Percentiles rank a stretch among this genome's conserved stretches.
These are phyloP conservation scores for Bubo scandiacus DNA, from an alignment of 2,113 vertebrate species.

Conservation along the genomic window DNA sequence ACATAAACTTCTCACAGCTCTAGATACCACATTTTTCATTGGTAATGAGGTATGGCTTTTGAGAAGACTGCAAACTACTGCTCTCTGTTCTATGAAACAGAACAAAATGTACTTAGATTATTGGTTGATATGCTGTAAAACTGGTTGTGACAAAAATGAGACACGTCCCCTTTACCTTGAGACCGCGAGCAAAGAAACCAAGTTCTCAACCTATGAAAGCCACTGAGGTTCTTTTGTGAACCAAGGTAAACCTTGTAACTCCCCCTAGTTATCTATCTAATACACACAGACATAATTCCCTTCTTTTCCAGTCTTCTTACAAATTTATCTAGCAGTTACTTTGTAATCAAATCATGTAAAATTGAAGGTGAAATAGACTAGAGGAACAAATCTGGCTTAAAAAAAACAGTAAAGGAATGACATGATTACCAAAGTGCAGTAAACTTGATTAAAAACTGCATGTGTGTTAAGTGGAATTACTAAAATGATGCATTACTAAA, in stretches of 20 bases:
- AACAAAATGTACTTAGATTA: slow-evolving; percentile 7
- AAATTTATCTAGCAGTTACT: neutral
- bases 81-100: neutral
- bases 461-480: neutral
- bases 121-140: neutral
- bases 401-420: neutral
- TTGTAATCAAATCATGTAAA: neutral
- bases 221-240: neutral
- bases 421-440: neutral
- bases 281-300: neutral
- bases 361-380: neutral
- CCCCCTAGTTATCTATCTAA: neutral
- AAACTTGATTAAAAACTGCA: neutral
- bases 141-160: neutral
- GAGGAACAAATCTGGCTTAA: neutral
- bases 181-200: neutral
- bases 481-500: neutral
- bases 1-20: neutral
- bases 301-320: neutral
- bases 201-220: neutral
- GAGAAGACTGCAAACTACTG: neutral
- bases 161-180: neutral
- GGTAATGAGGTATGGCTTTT: neutral
- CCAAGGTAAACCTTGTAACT: neutral
- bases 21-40: neutral